phyloP scores from a whole-genome alignment of 2,113 vertebrate genomes.

The Merops nubicus region DNA sequence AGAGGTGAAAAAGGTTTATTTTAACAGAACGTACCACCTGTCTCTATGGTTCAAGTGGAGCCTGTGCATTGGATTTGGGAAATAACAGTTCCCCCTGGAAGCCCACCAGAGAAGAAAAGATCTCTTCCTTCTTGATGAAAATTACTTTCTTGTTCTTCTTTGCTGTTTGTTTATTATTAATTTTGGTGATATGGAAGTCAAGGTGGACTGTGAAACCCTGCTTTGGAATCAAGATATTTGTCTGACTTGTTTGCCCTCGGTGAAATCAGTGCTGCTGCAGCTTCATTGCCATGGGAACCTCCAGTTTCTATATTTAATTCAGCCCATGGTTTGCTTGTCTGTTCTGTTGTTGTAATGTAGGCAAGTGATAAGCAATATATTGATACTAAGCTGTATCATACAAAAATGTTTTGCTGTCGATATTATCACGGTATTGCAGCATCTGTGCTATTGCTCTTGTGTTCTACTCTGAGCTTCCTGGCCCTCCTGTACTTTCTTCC shows the following conservation, averaged over 20 bases:
- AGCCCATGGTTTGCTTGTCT: conserved; percentile 35
- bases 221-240: conserved; percentile 6
- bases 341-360: background rate
- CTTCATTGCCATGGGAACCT: conserved; percentile 70
- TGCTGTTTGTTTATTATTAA: background rate
- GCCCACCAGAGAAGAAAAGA: background rate
- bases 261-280: conserved; percentile 47
- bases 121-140: background rate
- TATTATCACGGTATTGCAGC: background rate
- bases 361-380: conserved; percentile 58
- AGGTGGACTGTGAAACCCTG: background rate
- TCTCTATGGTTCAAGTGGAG: background rate
- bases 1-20: background rate
- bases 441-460: background rate
- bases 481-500: background rate
- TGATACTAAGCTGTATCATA: background rate
- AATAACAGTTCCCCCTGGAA: background rate
- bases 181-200: background rate
- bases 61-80: background rate
- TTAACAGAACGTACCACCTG: background rate
- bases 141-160: background rate
- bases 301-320: conserved; percentile 63
- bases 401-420: background rate
- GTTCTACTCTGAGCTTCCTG: background rate
- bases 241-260: conserved; percentile 45